Base-by-base conservation (phyloP, 2,797 vertebrate genomes). In the Falco cherrug region DNA sequence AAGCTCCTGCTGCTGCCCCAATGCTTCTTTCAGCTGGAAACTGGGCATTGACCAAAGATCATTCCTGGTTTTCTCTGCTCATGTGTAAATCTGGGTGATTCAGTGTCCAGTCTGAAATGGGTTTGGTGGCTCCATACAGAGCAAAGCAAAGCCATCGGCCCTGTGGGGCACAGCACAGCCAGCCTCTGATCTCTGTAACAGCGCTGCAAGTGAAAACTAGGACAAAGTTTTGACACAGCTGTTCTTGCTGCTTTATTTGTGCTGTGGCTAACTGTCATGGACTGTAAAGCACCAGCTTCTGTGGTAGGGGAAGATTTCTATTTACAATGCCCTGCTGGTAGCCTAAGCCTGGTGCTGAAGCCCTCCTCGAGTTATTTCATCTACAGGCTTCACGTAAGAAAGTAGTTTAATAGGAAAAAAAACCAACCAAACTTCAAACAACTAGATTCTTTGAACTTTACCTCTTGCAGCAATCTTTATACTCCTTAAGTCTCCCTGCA, bases 361-460 rank as follows among this genome's bases (percentile, higher is more conserved):
- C 22, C 14, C 16, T 91, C 33, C 78, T 92, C 54, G 16, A 75
- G 9, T 87, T 76, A 53, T 73, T 93, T 76, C 48, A 74, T 50
- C 76, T 90, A 6, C 41, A 79, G 79, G 50, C 68, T 95, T 29
- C 26, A 5, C 1, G 39, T 24, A 84, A 39, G 28, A 68, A 92
- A 90, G 39, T 10, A 73, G 43, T n/a, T 91, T 69, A 80, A 75
- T 50, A 29, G 68, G 18, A 83, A 68, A 50, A 50, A 39, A 5
- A 0, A 1, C 11, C 33, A 80, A 26, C 29, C 15, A 63, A 83
- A 89, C 81, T 95, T 92, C 84, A 96, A 93, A 83, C 88, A 48
- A 54, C 54, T 65, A 26, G 18, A 41, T 71, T 39, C 73, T 93
- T 97, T 90, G 95, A 96, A 86, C 89, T 86, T 85, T 57, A 79